Conservation (phyloP, 2,888 invertebrate species). For the Lithosia quadra region DNA sequence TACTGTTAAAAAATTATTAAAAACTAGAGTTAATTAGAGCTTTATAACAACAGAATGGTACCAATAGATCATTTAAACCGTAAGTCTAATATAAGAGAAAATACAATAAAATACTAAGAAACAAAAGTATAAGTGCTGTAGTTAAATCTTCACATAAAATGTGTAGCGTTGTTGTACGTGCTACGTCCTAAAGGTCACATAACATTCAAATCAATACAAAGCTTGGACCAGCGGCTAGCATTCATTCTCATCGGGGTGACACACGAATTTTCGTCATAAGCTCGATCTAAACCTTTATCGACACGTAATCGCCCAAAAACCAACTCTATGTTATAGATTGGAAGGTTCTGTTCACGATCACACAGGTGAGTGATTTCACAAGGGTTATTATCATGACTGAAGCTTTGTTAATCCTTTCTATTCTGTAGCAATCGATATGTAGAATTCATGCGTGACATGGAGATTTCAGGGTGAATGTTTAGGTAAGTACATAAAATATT, state of each 20-base stretch:
- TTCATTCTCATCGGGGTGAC: conserved; percentile 62
- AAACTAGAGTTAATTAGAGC: no score
- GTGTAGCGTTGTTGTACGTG: conserved; percentile 7
- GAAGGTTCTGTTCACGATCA: conserved; percentile 33
- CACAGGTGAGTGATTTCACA: conserved; percentile 40
- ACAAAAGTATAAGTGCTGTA: background rate
- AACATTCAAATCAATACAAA: conserved; percentile 59
- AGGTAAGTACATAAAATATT: background rate
- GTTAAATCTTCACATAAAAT: background rate
- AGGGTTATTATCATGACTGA: conserved; percentile 61
- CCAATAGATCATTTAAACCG: no score
- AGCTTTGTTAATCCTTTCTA: conserved; percentile 63
- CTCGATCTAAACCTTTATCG: conserved; percentile 56
- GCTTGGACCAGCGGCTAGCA: conserved; percentile 49
- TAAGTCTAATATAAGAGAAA: no score
- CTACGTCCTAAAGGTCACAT: conserved; percentile 34
- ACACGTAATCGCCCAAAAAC: conserved; percentile 34
- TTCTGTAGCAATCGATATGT: conserved; percentile 57
- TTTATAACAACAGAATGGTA: no score
- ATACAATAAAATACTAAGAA: no score
- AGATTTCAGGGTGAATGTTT: conserved; percentile 30
- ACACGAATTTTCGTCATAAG: conserved; percentile 66
- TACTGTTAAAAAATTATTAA: no score
- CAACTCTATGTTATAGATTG: conserved; percentile 24
- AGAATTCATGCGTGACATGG: conserved; percentile 45